These are phyloP conservation scores for Helicolenus hilgendorfi DNA, from an alignment of 2,797 vertebrate genomes.

Conservation along the genomic window DNA sequence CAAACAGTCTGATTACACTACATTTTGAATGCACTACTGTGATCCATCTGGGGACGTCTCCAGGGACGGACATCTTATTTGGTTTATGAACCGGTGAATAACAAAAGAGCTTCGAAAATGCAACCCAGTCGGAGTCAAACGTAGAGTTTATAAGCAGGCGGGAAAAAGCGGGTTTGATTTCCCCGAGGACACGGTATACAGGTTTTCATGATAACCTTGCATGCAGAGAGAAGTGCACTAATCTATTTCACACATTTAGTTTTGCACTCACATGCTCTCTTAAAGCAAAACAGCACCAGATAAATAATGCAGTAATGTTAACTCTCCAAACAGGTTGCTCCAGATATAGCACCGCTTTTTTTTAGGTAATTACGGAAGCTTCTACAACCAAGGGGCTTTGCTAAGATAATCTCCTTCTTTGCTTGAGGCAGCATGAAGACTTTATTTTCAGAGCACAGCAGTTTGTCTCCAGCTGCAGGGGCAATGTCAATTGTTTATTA, in stretches of 20 bases:
- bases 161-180: constrained; percentile 52
- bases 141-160: constrained; percentile 42
- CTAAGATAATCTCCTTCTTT: constrained; percentile 80
- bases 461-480: constrained; percentile 63
- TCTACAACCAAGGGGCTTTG: constrained; percentile 69
- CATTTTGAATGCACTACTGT: constrained; percentile 20
- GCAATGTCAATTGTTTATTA: constrained; percentile 63
- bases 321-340: constrained; percentile 65
- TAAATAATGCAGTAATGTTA: constrained; percentile 70
- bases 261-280: constrained; percentile 47
- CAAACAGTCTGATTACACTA: constrained; percentile 20
- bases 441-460: constrained; percentile 75
- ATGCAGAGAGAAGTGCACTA: constrained; percentile 33
- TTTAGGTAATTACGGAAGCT: constrained; percentile 75
- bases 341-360: constrained; percentile 53
- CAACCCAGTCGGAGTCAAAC: constrained; percentile 47
- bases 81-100: constrained; percentile 59
- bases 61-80: constrained; percentile 27
- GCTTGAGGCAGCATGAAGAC: constrained; percentile 67
- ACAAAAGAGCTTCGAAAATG: constrained; percentile 49
- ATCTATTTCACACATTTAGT: constrained; percentile 62
- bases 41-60: constrained; percentile 50
- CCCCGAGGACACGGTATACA: constrained; percentile 15
- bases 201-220: constrained; percentile 46
- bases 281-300: constrained; percentile 40